Base-by-base conservation (phyloP, 2,797 vertebrate species). In the Sparidentex hasta region DNA sequence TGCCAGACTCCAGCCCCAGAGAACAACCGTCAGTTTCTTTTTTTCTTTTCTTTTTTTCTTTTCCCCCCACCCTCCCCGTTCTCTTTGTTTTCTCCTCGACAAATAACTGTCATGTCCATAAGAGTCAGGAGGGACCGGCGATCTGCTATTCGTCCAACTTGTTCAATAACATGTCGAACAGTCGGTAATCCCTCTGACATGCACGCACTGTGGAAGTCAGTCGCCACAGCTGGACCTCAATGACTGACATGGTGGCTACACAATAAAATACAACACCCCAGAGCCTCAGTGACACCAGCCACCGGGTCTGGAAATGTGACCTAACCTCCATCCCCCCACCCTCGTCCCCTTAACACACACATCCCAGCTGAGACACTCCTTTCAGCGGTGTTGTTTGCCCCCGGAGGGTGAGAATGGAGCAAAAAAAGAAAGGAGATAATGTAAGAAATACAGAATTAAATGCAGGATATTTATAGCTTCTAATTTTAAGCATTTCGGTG, bases 1-100 rank as follows among this genome's bases (percentile, higher is more conserved):
- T 94, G 92, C 84, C 91, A 92, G 81, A 84, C 70, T 82, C 23
- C 17, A 46, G 64, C 88, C 86, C 90, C 78, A 70, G 89, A 91
- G 90, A 88, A 83, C 77, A 52, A 72, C 71, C 58, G 58, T 85
- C 76, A 70, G 80, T 55, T 85, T 82, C 59, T 74, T 67, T 66
- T 75, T 27, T 27, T 54, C 66, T 76, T 67, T 44, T 21, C 51
- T 9, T 27, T 8, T 57, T 13, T n/a, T 29, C 5, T 4, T 4
- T 4, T 4, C 3, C 29, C 29, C 29, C 29, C 29, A 25, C 25
- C 21, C 46, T 6, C 55, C 21, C 67, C 14, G 21, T 82, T 71
- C 65, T 82, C 74, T 86, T 87, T 78, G 71, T 88, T 91, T 90
- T 72, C 83, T 67, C 63, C 72, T 76, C 51, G 21, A 87, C 85